Conservation (phyloP, 2,113 vertebrate species). For the Caretta caretta region DNA sequence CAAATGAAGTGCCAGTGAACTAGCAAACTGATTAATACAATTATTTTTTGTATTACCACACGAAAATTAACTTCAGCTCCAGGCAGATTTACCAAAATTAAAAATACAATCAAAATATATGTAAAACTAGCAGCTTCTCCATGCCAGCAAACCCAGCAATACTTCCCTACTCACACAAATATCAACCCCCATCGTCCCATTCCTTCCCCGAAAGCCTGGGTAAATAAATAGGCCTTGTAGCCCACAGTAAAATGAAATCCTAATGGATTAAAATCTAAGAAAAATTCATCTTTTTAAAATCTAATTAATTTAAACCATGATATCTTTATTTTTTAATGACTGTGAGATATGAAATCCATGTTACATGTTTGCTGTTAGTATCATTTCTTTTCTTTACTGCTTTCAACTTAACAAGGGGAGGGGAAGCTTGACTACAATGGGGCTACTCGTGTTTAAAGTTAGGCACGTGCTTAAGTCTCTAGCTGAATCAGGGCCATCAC, state of each 20-base stretch:
- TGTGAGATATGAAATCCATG: neutral
- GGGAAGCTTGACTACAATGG: neutral
- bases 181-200: slow-evolving; percentile 4
- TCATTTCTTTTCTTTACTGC: neutral
- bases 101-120: slow-evolving; percentile 20
- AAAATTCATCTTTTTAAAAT: neutral
- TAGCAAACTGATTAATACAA: neutral
- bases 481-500: neutral
- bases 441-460: neutral
- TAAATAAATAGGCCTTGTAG: neutral
- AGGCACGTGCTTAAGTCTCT: neutral
- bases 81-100: neutral
- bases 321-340: neutral
- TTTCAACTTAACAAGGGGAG: neutral
- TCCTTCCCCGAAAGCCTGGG: neutral
- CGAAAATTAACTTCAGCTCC: neutral
- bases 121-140: slow-evolving; percentile 35
- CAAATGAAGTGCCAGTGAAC: neutral
- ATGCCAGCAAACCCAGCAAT: slow-evolving; percentile 49
- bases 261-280: neutral
- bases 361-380: neutral
- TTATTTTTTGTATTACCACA: neutral
- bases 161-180: slow-evolving; percentile 6
- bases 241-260: neutral
- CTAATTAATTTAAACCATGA: slow-evolving; percentile 22